Conservation (phyloP, 1,140 invertebrate genomes). For the Aphis gossypii region DNA sequence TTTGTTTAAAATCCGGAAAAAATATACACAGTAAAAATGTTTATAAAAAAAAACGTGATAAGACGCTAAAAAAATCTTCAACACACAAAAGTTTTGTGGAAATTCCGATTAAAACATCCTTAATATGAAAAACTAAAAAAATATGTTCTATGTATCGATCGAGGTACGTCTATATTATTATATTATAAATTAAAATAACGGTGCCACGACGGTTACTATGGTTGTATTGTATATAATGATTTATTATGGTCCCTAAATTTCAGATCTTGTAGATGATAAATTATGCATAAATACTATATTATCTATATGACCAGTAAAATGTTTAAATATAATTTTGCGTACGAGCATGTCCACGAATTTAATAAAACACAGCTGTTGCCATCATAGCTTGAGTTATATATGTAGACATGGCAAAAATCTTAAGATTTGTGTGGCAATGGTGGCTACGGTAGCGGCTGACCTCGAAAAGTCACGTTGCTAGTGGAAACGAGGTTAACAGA, state of each 20-base stretch:
- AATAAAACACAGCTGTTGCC: not conserved
- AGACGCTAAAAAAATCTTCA: not conserved
- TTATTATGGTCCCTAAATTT: no score
- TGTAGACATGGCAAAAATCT: not conserved
- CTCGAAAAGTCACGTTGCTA: constrained; percentile 3
- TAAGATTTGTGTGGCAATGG: not conserved
- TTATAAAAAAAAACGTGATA: no score
- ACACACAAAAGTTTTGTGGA: no score
- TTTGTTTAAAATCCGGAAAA: not conserved
- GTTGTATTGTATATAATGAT: not conserved
- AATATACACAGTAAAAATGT: not conserved
- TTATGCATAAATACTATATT: not conserved
- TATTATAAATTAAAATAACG: not conserved
- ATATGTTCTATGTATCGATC: not conserved
- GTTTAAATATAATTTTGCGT: not conserved
- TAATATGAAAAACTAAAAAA: not conserved
- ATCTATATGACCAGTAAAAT: not conserved
- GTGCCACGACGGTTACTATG: not conserved
- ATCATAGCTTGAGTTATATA: no score
- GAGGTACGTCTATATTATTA: not conserved
- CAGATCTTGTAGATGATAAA: not conserved
- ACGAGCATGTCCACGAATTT: not conserved
- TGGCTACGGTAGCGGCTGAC: no score
- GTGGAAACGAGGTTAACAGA: not conserved
- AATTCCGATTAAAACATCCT: not conserved